Conservation (phyloP, 2,888 invertebrate species). For the Gnatocerus cornutus region DNA sequence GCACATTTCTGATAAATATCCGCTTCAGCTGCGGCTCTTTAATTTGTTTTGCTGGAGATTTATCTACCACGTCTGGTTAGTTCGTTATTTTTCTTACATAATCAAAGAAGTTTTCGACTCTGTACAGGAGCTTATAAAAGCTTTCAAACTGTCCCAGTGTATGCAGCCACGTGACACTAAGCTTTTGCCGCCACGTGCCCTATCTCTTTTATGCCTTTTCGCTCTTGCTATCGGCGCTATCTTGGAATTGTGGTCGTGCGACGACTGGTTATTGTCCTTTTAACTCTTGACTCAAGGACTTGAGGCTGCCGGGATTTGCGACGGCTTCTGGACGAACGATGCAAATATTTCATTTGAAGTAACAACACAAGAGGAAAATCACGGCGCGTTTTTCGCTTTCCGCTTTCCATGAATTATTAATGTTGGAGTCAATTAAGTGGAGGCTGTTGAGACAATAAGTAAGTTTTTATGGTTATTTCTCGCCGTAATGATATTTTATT, state of each 20-base stretch:
- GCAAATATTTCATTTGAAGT: slow-evolving; percentile 36
- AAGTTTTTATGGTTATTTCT: slow-evolving; percentile 43
- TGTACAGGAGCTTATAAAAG: slow-evolving; percentile 41
- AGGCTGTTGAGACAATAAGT: slow-evolving; percentile 40
- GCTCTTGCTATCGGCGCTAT: slow-evolving; percentile 43
- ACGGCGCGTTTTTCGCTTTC: neutral
- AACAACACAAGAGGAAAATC: slow-evolving; percentile 15
- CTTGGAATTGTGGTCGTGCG: slow-evolving; percentile 46
- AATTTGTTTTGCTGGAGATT: too few species aligned
- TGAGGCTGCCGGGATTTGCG: slow-evolving; percentile 34
- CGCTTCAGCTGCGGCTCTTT: too few species aligned
- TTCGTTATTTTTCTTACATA: slow-evolving; percentile 4
- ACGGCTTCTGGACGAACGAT: slow-evolving; percentile 20
- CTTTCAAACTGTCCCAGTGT: slow-evolving; percentile 34
- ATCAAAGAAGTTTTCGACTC: slow-evolving; percentile 36
- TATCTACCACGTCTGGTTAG: too few species aligned
- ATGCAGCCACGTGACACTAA: slow-evolving; percentile 24
- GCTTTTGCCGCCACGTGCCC: slow-evolving; percentile 41
- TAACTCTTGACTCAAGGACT: slow-evolving; percentile 39
- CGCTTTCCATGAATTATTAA: slow-evolving; percentile 41
- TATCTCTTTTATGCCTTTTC: slow-evolving; percentile 45
- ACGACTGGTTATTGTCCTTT: slow-evolving; percentile 47
- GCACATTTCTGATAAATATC: too few species aligned
- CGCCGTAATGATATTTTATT: slow-evolving; percentile 44
- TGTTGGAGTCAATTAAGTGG: slow-evolving; percentile 40